phyloP scores from a whole-genome alignment of 1,140 invertebrate species.

The Anastatus disparis region DNA sequence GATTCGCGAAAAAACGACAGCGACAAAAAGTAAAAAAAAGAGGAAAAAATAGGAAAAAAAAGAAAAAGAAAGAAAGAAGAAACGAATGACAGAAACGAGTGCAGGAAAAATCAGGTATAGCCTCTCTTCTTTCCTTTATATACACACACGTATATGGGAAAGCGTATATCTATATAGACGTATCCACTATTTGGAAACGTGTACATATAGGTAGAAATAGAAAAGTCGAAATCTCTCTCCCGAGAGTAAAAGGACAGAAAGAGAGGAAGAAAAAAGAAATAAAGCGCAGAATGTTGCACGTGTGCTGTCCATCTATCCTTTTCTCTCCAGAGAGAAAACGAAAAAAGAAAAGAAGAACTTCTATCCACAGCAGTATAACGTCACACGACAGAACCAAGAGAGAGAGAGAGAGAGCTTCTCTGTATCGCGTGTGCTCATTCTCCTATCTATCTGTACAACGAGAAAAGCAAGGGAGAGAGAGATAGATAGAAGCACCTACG shows the following conservation, averaged over 20 bases:
- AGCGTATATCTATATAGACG: not conserved
- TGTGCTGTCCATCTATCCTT: no score
- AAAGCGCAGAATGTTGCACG: not conserved
- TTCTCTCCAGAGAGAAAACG: no score
- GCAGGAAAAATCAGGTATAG: conserved; percentile 1
- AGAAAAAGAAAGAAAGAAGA: not conserved
- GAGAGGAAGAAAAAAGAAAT: not conserved
- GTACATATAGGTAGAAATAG: no score
- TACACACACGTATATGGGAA: not conserved
- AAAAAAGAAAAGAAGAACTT: no score
- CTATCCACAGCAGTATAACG: no score
- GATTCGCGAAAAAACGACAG: not conserved
- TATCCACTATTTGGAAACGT: no score
- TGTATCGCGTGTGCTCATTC: conserved; percentile 4
- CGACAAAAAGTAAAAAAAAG: not conserved
- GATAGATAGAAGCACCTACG: no score
- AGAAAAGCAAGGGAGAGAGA: no score
- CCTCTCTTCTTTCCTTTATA: not conserved
- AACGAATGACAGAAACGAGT: not conserved
- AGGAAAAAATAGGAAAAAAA: not conserved
- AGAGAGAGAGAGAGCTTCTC: no score
- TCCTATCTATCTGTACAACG: conserved; percentile 35
- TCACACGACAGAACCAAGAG: no score
- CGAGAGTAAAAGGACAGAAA: not conserved
- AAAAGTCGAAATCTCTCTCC: conserved; percentile 17